Conservation (phyloP, 1,140 invertebrate species). For the Maniola jurtina region DNA sequence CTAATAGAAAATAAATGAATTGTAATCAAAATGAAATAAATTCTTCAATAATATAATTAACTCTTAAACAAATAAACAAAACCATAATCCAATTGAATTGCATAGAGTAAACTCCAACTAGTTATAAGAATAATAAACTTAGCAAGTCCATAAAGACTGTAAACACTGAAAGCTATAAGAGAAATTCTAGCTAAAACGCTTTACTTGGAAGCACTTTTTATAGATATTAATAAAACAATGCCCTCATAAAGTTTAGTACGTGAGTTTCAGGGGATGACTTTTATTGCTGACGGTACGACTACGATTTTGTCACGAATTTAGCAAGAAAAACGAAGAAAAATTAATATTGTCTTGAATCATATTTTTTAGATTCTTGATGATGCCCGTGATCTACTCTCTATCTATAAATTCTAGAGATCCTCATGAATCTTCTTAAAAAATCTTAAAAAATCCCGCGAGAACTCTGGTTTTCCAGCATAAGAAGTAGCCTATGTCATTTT, state of each 20-base stretch:
- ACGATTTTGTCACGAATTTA: neutral
- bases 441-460: too few species aligned
- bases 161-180: slow-evolving; percentile 60
- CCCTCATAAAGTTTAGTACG: slow-evolving; percentile 65
- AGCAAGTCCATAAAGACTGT: slow-evolving; percentile 59
- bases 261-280: slow-evolving; percentile 40
- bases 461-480: too few species aligned
- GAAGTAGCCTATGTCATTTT: too few species aligned
- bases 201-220: slow-evolving; percentile 72
- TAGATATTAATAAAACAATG: slow-evolving; percentile 77
- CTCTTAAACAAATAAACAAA: slow-evolving; percentile 19
- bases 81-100: slow-evolving; percentile 24
- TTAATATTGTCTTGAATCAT: neutral
- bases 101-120: slow-evolving; percentile 14
- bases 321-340: neutral
- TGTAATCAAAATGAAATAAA: too few species aligned
- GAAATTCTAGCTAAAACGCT: slow-evolving; percentile 50
- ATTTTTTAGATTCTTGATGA: too few species aligned
- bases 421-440: too few species aligned
- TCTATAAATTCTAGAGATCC: too few species aligned
- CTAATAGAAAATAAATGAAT: too few species aligned
- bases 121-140: slow-evolving; percentile 56
- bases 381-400: too few species aligned
- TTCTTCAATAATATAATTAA: neutral
- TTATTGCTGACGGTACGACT: slow-evolving; percentile 39